phyloP scores from a whole-genome alignment of 2,113 vertebrate species.

The Istiophorus platypterus region DNA sequence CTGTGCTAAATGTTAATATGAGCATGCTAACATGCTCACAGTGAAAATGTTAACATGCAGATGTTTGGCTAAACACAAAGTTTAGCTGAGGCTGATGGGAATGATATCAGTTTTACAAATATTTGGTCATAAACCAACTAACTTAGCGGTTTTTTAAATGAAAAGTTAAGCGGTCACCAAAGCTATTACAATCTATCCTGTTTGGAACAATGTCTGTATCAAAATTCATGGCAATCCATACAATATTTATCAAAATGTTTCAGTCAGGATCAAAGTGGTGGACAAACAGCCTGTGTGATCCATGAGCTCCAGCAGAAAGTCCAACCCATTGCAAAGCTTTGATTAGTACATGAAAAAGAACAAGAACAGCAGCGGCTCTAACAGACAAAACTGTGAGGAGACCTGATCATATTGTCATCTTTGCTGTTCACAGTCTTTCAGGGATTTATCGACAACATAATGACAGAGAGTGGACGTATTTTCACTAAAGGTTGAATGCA shows the following conservation, averaged over 20 bases:
- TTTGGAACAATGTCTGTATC: not conserved
- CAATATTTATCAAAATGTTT: not conserved
- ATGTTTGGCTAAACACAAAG: too few species aligned
- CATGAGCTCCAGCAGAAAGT: not conserved
- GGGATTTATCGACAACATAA: conserved; percentile 32
- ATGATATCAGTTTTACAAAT: too few species aligned
- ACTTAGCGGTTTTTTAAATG: too few species aligned
- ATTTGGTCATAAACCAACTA: too few species aligned
- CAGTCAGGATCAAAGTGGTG: not conserved
- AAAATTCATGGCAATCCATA: not conserved
- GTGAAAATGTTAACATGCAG: too few species aligned
- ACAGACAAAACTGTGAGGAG: not conserved
- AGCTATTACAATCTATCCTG: not conserved
- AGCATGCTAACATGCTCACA: too few species aligned
- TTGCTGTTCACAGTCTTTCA: not conserved
- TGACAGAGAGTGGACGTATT: conserved; percentile 4
- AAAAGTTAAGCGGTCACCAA: too few species aligned
- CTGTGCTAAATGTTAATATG: too few species aligned
- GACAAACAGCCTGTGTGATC: not conserved
- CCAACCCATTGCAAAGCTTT: not conserved
- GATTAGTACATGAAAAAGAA: not conserved
- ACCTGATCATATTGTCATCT: not conserved
- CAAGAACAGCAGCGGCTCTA: too few species aligned
- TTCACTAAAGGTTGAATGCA: not conserved
- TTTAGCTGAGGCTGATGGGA: too few species aligned